Conservation (phyloP, 64 coral and sea anemone species). For the Platygyra sinensis region DNA sequence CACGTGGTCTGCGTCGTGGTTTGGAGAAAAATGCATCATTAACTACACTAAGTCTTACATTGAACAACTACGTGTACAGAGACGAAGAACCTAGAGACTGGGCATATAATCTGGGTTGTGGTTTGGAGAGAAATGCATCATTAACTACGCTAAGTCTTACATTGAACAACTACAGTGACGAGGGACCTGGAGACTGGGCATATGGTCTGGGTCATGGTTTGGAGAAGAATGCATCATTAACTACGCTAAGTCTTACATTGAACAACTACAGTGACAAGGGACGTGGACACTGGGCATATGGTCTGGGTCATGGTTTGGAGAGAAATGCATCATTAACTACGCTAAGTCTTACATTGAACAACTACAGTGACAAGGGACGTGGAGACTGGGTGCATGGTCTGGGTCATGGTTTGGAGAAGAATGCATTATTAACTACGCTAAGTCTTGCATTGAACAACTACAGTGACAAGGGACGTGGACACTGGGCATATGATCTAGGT, state of each 20-base stretch:
- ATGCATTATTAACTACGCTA: not conserved
- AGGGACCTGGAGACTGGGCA: too few relatives aligned
- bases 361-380: too few relatives aligned
- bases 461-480: too few relatives aligned
- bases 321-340: not conserved
- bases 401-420: not conserved
- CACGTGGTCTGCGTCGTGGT: too few relatives aligned
- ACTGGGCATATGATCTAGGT: too few relatives aligned
- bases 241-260: not conserved
- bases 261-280: not conserved
- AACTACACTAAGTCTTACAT: not conserved
- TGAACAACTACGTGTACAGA: not conserved
- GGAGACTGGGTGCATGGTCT: not conserved
- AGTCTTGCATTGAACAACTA: not conserved
- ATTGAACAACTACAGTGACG: not conserved
- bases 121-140: not conserved
- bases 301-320: not conserved
- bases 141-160: not conserved
- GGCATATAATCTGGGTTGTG: not conserved
- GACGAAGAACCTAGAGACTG: too few relatives aligned
- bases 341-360: not conserved
- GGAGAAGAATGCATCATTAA: not conserved
- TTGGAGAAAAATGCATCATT: not conserved
- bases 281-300: not conserved
- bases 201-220: not conserved